Conservation (phyloP, 2,797 vertebrate species). For the Halcyon smyrnensis region DNA sequence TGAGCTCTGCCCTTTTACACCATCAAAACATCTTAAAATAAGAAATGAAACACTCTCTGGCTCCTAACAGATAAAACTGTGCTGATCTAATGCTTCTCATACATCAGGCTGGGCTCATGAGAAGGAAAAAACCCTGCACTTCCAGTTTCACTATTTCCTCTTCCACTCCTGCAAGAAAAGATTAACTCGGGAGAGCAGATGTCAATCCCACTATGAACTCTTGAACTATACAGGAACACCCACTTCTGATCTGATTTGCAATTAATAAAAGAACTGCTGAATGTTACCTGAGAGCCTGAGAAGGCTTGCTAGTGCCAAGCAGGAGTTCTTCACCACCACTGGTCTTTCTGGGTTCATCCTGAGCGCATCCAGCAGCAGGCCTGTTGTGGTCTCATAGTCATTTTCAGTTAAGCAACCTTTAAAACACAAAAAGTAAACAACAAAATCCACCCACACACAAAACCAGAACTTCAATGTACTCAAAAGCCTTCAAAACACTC, state of each 20-base stretch:
- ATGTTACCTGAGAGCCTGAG: constrained; percentile 75
- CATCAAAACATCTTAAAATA: background rate
- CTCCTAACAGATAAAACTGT: background rate
- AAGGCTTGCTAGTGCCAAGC: constrained; percentile 74
- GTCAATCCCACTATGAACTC: background rate
- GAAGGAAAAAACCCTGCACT: background rate
- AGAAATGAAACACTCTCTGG: background rate
- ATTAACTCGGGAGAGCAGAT: background rate
- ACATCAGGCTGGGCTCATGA: background rate
- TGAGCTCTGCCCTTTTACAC: background rate
- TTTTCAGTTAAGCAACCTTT: constrained; percentile 69
- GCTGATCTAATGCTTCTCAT: background rate
- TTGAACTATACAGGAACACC: background rate
- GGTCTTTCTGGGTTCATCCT: constrained; percentile 35
- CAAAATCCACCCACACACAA: background rate
- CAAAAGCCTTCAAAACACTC: background rate
- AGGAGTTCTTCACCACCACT: constrained; percentile 70
- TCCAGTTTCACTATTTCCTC: background rate
- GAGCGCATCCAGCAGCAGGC: constrained; percentile 61
- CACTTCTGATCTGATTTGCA: background rate
- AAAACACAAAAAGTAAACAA: background rate
- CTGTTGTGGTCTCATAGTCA: constrained; percentile 50
- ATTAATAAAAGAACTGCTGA: background rate
- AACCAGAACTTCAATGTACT: background rate
- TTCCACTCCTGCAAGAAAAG: background rate